Evolutionary conservation across 2,113 vertebrate genomes (phyloP).

Genomic region (Zapornia atra): DNA sequence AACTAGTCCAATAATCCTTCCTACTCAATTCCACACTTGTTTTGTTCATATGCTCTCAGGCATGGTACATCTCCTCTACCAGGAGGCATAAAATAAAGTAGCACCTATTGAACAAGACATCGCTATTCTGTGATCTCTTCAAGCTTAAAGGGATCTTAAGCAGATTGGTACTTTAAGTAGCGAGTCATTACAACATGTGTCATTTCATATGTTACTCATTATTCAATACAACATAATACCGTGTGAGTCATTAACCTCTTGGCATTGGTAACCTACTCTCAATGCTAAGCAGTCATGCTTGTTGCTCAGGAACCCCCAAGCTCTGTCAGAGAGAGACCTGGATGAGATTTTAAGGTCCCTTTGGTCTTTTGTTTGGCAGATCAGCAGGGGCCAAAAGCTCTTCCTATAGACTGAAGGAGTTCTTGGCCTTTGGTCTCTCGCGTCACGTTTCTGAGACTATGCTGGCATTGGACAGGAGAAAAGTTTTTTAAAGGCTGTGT

Average conservation of each 20-base stretch:
- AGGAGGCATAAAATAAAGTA: slow-evolving; percentile 14
- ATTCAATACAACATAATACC: slow-evolving; percentile 56
- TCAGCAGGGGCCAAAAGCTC: slow-evolving; percentile 1
- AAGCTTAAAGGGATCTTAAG: slow-evolving; percentile 52
- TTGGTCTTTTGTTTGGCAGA: slow-evolving; percentile 50
- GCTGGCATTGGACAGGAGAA: neutral
- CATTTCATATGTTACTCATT: slow-evolving; percentile 69
- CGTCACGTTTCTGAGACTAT: neutral
- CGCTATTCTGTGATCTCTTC: slow-evolving; percentile 32
- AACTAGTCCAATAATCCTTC: slow-evolving; percentile 35
- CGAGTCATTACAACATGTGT: slow-evolving; percentile 66
- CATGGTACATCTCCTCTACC: neutral
- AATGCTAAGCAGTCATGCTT: slow-evolving; percentile 57
- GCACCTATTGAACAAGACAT: slow-evolving; percentile 56
- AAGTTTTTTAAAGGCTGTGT: neutral
- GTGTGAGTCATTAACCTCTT: slow-evolving; percentile 69
- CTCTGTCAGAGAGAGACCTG: neutral
- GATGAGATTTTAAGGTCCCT: slow-evolving; percentile 10
- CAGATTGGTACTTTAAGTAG: slow-evolving; percentile 55
- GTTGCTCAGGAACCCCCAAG: slow-evolving; percentile 41
- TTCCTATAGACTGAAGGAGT: neutral
- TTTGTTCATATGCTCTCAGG: slow-evolving; percentile 7
- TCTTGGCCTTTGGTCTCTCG: slow-evolving; percentile 25
- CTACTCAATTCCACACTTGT: neutral
- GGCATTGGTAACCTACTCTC: slow-evolving; percentile 55